phyloP scores from a whole-genome alignment of 2,888 invertebrate species.

The Rhingia rostrata region DNA sequence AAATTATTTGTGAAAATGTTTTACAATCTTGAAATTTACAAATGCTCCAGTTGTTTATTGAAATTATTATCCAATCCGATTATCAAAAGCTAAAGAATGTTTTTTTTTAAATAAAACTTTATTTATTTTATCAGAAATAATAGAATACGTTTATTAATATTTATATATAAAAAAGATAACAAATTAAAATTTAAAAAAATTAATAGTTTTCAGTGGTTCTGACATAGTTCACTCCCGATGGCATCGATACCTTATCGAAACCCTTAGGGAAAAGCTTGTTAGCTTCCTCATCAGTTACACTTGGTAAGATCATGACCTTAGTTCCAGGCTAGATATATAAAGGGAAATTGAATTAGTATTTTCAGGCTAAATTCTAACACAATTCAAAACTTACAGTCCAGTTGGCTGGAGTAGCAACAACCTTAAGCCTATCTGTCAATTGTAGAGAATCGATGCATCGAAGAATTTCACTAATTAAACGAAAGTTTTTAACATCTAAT shows the following conservation, averaged over 20 bases:
- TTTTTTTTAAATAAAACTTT: background rate
- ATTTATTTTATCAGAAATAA: background rate
- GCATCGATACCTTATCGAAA: constrained; percentile 87
- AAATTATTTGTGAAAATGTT: too few relatives aligned
- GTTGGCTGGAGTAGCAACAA: constrained; percentile 93
- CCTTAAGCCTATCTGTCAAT: constrained; percentile 87
- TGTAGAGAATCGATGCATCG: constrained; percentile 93
- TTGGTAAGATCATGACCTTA: constrained; percentile 91
- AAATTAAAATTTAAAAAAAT: constrained; percentile 55
- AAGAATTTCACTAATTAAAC: constrained; percentile 88
- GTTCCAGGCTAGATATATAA: constrained; percentile 85
- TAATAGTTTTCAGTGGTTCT: constrained; percentile 88
- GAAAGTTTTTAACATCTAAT: background rate
- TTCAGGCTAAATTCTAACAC: background rate
- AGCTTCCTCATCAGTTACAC: constrained; percentile 87
- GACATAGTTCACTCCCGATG: constrained; percentile 90
- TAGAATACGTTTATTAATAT: background rate
- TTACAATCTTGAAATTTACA: too few relatives aligned
- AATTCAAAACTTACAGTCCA: constrained; percentile 87
- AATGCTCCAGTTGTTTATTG: too few relatives aligned
- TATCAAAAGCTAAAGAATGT: too few relatives aligned
- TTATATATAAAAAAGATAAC: background rate
- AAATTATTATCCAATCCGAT: too few relatives aligned
- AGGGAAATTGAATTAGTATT: constrained; percentile 8
- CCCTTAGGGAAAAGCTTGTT: constrained; percentile 88